Base-by-base conservation (phyloP, 2,888 invertebrate genomes). In the Callinectes sapidus region DNA sequence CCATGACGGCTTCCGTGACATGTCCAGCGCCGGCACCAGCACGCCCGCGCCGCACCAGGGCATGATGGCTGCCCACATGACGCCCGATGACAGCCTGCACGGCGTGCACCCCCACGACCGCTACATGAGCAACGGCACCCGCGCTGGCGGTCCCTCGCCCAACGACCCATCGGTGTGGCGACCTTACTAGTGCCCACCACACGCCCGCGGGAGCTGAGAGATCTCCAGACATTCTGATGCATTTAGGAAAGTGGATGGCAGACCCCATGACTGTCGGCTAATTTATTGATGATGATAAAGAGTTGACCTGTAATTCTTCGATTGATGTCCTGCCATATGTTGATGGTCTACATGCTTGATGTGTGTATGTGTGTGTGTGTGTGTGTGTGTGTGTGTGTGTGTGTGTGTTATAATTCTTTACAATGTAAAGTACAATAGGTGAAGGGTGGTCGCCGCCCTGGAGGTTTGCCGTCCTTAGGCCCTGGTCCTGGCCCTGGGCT, bases 81-180 rank as follows among this genome's bases (percentile, higher is more conserved):
- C 92, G 23, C 90, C 90, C 5, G 92, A 92, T 55, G 92, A 92
- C 55, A 90, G 54, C 18, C 90, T 92, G 10, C 92, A 92, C 87
- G 92, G 71, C 77, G 89, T 89, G 39, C 92, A 92, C 42, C 87
- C 77, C 55, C 93, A 93, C 86, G 93, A 90, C 66, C 87, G 93
- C 66, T 93, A 91, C 39, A 92, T 93, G 92, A 89, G 90, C 86
- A 93, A 92, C 61, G 93, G 93, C 35, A 93, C 92, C 8, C 87
- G 93, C 28, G 85, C 92, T 32, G 93, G 93, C n/a, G 93, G 90
- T 13, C 93, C 92, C 16, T 93, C 93, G 8, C 93, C 93, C 16
- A 93, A 93, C 66, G 93, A 93, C 35, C 93, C 93, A 8, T 92
- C 93, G 13, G 93, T 93, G 71, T 92, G 92, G 92, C 71, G 92